phyloP scores from a whole-genome alignment of 2,113 vertebrate species.

The Charina bottae region DNA sequence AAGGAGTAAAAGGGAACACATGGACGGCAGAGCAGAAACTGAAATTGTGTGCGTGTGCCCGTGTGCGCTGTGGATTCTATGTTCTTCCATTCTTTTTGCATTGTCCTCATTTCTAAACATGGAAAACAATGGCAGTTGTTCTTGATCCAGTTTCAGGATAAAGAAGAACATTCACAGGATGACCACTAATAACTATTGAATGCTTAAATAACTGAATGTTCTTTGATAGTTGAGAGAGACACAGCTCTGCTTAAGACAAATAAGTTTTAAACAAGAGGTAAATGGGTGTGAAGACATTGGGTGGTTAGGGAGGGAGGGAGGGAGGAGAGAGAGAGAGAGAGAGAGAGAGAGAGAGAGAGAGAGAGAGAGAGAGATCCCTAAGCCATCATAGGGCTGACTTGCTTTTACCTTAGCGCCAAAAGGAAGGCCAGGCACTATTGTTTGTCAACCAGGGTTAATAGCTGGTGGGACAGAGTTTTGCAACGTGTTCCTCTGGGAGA shows the following conservation, averaged over 20 bases:
- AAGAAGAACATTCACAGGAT: neutral
- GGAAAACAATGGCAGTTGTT: neutral
- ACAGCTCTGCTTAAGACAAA: neutral
- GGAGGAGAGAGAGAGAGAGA: too few relatives aligned
- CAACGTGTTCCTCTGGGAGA: conserved; percentile 56
- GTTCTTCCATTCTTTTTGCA: neutral
- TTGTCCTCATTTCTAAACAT: neutral
- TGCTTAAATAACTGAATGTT: neutral
- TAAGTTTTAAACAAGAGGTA: neutral
- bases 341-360: too few relatives aligned
- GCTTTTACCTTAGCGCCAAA: too few relatives aligned
- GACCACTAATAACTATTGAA: neutral
- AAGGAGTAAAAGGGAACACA: conserved; percentile 28
- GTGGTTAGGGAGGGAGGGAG: neutral
- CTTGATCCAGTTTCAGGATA: neutral
- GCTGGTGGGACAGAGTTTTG: conserved; percentile 41
- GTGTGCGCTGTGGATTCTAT: neutral
- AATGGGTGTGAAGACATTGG: neutral
- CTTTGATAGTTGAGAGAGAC: neutral
- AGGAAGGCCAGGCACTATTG: too few relatives aligned
- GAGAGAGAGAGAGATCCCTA: too few relatives aligned
- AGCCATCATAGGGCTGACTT: too few relatives aligned
- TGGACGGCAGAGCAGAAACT: conserved; percentile 32
- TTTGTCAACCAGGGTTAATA: too few relatives aligned
- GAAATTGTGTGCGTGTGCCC: too few relatives aligned